Conservation (phyloP, 2,888 invertebrate genomes). For the Napeogenes sylphis region DNA sequence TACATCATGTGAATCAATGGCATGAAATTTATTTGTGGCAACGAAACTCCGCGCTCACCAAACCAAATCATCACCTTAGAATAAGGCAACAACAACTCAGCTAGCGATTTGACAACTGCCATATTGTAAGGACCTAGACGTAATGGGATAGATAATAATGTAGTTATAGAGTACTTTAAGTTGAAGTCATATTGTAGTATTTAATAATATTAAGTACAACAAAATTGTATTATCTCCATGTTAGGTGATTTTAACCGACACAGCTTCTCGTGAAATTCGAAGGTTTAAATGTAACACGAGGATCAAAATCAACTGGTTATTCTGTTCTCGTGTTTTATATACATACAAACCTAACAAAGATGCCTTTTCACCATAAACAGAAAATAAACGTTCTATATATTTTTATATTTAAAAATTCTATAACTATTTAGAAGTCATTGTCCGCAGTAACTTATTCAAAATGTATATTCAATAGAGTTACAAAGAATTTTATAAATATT, state of each 20-base stretch:
- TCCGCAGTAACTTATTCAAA: no score
- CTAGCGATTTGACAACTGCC: constrained; percentile 77
- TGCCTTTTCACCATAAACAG: no score
- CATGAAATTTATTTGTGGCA: constrained; percentile 43
- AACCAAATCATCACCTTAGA: constrained; percentile 54
- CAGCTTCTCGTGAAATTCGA: constrained; percentile 36
- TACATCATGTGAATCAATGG: constrained; percentile 52
- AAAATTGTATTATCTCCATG: constrained; percentile 11
- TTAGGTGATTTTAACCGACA: background rate
- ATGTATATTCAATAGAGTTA: no score
- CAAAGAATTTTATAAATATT: no score
- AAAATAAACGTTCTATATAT: no score
- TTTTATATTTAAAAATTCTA: no score
- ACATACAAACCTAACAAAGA: no score
- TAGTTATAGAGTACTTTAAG: constrained; percentile 56
- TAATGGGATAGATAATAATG: constrained; percentile 51
- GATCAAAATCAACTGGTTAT: no score
- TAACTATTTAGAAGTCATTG: no score
- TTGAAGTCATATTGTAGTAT: constrained; percentile 76
- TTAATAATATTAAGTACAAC: constrained; percentile 69
- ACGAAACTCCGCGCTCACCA: constrained; percentile 53
- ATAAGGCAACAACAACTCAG: constrained; percentile 67
- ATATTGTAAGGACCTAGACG: constrained; percentile 72
- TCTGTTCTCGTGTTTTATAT: no score
- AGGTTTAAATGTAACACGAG: background rate